phyloP scores from a whole-genome alignment of 1,140 invertebrate genomes.

The Papilio dardanus region DNA sequence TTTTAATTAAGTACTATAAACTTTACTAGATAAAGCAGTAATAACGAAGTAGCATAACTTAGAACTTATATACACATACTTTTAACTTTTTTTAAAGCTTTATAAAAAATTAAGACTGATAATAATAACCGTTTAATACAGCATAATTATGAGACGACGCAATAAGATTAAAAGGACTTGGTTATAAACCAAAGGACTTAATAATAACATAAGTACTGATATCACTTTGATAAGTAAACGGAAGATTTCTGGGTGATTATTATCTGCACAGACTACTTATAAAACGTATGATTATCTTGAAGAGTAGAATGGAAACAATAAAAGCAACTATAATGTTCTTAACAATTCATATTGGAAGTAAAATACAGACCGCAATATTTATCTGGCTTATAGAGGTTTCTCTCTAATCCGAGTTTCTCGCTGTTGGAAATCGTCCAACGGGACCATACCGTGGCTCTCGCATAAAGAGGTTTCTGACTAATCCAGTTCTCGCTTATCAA shows the following conservation, averaged over 20 bases:
- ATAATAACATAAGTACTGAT: neutral
- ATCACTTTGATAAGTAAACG: neutral
- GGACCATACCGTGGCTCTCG: too few species aligned
- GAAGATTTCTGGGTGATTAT: constrained; percentile 1
- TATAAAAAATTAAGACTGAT: too few species aligned
- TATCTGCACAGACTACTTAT: neutral
- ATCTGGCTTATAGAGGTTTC: too few species aligned
- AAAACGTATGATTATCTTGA: neutral
- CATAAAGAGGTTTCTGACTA: too few species aligned
- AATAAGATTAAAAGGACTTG: neutral
- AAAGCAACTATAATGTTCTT: neutral
- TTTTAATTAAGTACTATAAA: too few species aligned
- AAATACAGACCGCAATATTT: too few species aligned
- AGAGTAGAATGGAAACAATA: neutral
- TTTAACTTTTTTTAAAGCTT: neutral
- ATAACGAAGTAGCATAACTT: neutral
- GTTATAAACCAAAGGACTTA: too few species aligned
- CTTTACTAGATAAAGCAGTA: neutral
- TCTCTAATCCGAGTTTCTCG: too few species aligned
- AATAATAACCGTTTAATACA: neutral
- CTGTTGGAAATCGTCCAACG: too few species aligned
- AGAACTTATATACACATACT: neutral
- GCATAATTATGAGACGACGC: too few species aligned
- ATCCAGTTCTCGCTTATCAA: too few species aligned
- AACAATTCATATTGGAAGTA: too few species aligned